phyloP scores from a whole-genome alignment of 2,888 invertebrate genomes.

The Drosophila demipolita region DNA sequence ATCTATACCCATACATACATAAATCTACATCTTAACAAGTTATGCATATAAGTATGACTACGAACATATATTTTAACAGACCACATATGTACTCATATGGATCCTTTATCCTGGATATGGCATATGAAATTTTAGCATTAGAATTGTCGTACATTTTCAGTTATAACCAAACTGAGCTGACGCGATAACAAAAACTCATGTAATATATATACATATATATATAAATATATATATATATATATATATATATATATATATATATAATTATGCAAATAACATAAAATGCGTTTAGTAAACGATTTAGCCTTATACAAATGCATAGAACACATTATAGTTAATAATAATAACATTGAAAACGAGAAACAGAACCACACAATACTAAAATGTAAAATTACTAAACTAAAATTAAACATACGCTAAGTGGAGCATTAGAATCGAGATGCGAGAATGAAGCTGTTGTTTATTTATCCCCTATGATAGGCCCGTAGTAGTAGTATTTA shows the following conservation, averaged over 20 bases:
- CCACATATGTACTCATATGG: conserved; percentile 5
- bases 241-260: not conserved
- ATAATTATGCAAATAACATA: conserved; percentile 1
- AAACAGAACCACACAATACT: conserved; percentile 44
- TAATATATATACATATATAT: conserved; percentile 39
- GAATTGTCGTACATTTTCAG: conserved; percentile 47
- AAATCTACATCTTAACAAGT: conserved; percentile 8
- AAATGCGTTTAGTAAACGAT: conserved; percentile 41
- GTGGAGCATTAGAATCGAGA: not conserved
- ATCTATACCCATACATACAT: not conserved
- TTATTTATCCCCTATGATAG: conserved; percentile 6
- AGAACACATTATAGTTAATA: conserved; percentile 15
- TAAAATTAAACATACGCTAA: conserved; percentile 12
- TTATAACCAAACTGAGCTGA: conserved; percentile 27
- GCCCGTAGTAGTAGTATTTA: conserved; percentile 31
- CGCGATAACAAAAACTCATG: conserved; percentile 22
- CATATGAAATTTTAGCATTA: conserved; percentile 47
- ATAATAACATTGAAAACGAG: conserved; percentile 10
- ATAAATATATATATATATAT: conserved; percentile 2
- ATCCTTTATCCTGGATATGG: conserved; percentile 6
- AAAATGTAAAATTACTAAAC: conserved; percentile 36
- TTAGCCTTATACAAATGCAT: conserved; percentile 51
- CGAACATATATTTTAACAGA: conserved; percentile 32
- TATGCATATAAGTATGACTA: conserved; percentile 10
- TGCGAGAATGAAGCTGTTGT: conserved; percentile 32